These are phyloP conservation scores for Monochamus saltuarius DNA, from an alignment of 1,140 invertebrate species.

Conservation along the genomic window DNA sequence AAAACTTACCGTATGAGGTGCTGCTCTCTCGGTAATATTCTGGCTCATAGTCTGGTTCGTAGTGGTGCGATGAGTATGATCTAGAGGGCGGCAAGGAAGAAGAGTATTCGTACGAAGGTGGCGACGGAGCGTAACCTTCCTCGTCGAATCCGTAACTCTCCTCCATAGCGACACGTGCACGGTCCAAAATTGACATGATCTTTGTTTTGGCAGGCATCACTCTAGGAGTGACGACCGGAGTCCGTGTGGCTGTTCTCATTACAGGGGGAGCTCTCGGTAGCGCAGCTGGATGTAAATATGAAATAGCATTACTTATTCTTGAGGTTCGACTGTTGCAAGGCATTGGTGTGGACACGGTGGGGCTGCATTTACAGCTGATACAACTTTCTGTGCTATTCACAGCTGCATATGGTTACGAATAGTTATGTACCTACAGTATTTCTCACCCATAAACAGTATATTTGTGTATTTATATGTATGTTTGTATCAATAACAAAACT, in stretches of 20 bases:
- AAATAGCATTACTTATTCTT: too few relatives aligned
- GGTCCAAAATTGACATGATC: slow-evolving; percentile 79
- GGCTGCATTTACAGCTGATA: too few relatives aligned
- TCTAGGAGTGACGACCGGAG: slow-evolving; percentile 52
- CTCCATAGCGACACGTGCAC: slow-evolving; percentile 77
- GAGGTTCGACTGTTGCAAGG: too few relatives aligned
- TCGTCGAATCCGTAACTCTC: slow-evolving; percentile 64
- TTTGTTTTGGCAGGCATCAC: slow-evolving; percentile 71
- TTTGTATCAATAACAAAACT: too few relatives aligned
- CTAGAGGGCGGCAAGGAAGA: slow-evolving; percentile 26
- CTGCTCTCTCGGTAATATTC: slow-evolving; percentile 41
- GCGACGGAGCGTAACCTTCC: slow-evolving; percentile 31
- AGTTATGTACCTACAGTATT: too few relatives aligned
- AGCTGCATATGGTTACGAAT: too few relatives aligned
- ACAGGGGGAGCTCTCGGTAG: slow-evolving; percentile 36
- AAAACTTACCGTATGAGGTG: slow-evolving; percentile 38
- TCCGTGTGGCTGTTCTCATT: slow-evolving; percentile 53
- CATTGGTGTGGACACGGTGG: too few relatives aligned
- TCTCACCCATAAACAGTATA: too few relatives aligned
- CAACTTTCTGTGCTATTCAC: too few relatives aligned
- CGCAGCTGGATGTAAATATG: slow-evolving; percentile 19
- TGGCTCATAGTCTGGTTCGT: slow-evolving; percentile 35
- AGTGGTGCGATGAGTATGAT: slow-evolving; percentile 32
- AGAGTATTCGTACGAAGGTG: slow-evolving; percentile 20
- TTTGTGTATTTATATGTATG: too few relatives aligned